phyloP scores from a whole-genome alignment of 2,113 vertebrate species.

The Nothoprocta perdicaria region DNA sequence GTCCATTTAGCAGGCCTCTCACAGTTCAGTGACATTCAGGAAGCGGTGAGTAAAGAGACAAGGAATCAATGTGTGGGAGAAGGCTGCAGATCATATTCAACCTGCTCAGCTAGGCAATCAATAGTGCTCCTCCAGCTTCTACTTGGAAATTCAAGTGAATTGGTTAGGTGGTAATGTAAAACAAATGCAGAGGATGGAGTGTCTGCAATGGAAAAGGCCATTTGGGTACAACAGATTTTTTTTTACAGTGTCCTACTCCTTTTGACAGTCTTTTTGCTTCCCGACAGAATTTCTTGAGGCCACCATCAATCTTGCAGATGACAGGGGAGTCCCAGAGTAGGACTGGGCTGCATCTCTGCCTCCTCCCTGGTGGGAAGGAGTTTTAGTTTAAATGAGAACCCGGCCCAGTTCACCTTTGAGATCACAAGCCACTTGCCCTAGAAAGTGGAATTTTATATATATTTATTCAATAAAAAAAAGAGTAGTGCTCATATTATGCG shows the following conservation, averaged over 20 bases:
- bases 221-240: background rate
- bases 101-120: constrained; percentile 53
- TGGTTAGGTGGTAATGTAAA: constrained; percentile 48
- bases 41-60: constrained; percentile 58
- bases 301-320: background rate
- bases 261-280: background rate
- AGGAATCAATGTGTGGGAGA: constrained; percentile 70
- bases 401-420: background rate
- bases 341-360: background rate
- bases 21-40: constrained; percentile 70
- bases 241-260: background rate
- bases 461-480: background rate
- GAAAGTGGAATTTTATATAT: background rate
- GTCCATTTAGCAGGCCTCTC: constrained; percentile 75
- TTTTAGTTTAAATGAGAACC: background rate
- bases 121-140: constrained; percentile 59
- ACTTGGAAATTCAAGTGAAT: constrained; percentile 64
- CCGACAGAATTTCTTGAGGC: background rate
- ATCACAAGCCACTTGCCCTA: background rate
- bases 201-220: background rate
- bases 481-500: background rate
- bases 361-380: background rate
- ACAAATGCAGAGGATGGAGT: background rate
- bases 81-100: constrained; percentile 58
- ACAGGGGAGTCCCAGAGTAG: background rate